Base-by-base conservation (phyloP, 2,113 vertebrate genomes). In the Stegastes partitus region DNA sequence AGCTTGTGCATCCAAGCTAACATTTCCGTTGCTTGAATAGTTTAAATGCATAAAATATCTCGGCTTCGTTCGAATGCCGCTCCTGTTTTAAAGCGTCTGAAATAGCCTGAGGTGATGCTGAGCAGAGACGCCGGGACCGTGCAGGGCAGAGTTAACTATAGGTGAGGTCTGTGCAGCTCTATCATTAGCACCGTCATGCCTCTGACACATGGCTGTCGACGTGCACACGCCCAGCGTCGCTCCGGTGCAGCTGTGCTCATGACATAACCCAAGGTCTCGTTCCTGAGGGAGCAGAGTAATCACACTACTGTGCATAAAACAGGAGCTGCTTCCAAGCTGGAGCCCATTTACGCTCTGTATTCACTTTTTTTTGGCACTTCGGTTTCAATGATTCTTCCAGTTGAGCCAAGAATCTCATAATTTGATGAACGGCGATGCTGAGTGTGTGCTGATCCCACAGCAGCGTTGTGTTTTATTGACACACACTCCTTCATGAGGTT, bases 171-270 rank as follows among this genome's bases (percentile, higher is more conserved):
- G 47, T 44, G 1, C 44, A 37, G 53, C 54, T 12, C 74, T 68
- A 65, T 82, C 65, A 58, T 85, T 69, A 73, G 58, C 25, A 16
- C 22, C 51, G 66, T 67, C 55, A 22, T 45, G 55, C 28, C 44
- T 65, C 63, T 55, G 75, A 73, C 67, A 66, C 56, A 62, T 50
- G 47, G 37, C 62, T 59, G 55, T 15, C 39, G 70, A 45, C 71
- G 28, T 50, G 50, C 74, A 67, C 47, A 85, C 86, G 47, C 75
- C 56, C 69, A 34, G 42, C 34, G 77, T 55, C 76, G 51, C 83
- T 76, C 58, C 63, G 62, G 50, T 37, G 77, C 51, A 71, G 69
- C 67, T 64, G 22, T 22, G 15, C 22, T 57, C 37, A 15, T 63
- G 37, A 55, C 63, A 72, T 58, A 63, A 47, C 57, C 59, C 21